Base-by-base conservation (phyloP, 1,140 invertebrate species). In the Hylaeus volcanicus region DNA sequence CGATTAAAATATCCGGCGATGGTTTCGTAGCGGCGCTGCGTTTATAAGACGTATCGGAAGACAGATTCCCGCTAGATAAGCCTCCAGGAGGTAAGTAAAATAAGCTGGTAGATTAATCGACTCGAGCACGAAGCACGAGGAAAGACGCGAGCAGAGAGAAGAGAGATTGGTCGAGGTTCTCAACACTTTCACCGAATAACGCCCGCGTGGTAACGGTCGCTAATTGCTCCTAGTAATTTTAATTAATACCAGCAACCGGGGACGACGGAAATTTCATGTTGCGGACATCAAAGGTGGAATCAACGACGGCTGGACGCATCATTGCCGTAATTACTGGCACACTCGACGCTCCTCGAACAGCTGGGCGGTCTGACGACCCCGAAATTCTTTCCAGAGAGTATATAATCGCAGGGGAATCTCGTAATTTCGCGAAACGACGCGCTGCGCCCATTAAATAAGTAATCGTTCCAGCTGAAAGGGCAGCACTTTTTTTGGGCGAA, bases 181-280 rank as follows among this genome's bases (percentile, higher is more conserved):
- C 85, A 83, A 88, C 79, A 87, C 88, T 89, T 89, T 89, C 88
- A 85, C 87, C 83, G 71, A 89, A 88, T 84, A 84, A 86, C 74
- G 63, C 65, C 71, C 79, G 55, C 79, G 26, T 70, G 74, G 81
- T 85, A 86, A 86, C 86, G 70, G 56, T 56, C 64, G 69, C 73
- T 87, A 83, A 89, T 86, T 85, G 81, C 65, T 41, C 15, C 64
- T 74, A 37, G 80, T 85, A 83, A 86, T 81, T 81, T 70, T 72
- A 88, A 88, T 88, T 83, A 83, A 86, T 79, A 60, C 61, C 61
- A 63, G 69, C 78, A 8, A 53, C 51, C 48, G 61, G 11, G 45
- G 37, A 66, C 83, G 51, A 64, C 77, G 68, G 82, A 85, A 73
- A 73, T 81, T 81, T 69, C 61, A 73, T 56, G 39, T 41, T 14